A percentile compares a stretch with the other conserved stretches of the same genome.
Conservation (phyloP, 2,888 invertebrate species). For the Caenorhabditis doughertyi region DNA sequence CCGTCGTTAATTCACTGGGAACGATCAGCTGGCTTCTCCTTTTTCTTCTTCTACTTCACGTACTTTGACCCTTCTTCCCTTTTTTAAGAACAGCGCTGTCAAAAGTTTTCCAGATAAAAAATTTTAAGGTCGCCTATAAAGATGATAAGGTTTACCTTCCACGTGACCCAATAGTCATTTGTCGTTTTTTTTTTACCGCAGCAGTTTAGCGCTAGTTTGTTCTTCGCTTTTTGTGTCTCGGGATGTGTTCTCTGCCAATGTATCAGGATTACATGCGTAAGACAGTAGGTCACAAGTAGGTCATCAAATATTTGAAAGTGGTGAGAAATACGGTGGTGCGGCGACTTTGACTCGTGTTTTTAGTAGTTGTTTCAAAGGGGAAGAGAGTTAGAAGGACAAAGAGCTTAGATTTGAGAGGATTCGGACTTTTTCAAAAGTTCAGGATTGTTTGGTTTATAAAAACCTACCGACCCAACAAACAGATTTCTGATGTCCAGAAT, state of each 20-base stretch:
- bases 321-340: conserved; percentile 8
- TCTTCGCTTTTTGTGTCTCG: conserved; percentile 16
- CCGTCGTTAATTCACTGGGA: not conserved
- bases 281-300: conserved; percentile 57
- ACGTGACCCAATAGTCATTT: conserved; percentile 30
- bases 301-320: conserved; percentile 56
- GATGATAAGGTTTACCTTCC: conserved; percentile 36
- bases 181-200: conserved; percentile 28
- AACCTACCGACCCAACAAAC: no score
- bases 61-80: conserved; percentile 23
- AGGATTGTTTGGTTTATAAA: not conserved
- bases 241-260: conserved; percentile 46
- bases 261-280: conserved; percentile 59
- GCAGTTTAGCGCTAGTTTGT: conserved; percentile 24
- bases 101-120: not conserved
- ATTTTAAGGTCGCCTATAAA: conserved; percentile 27
- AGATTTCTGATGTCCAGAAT: no score
- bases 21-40: conserved; percentile 28
- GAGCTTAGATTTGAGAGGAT: conserved; percentile 4
- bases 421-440: conserved; percentile 7
- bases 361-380: conserved; percentile 1
- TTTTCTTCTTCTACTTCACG: not conserved
- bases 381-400: conserved; percentile 11
- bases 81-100: conserved; percentile 32
- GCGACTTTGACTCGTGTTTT: conserved; percentile 14